Conservation (phyloP, 2,797 vertebrate species). For the Tenualosa thibaudeaui region DNA sequence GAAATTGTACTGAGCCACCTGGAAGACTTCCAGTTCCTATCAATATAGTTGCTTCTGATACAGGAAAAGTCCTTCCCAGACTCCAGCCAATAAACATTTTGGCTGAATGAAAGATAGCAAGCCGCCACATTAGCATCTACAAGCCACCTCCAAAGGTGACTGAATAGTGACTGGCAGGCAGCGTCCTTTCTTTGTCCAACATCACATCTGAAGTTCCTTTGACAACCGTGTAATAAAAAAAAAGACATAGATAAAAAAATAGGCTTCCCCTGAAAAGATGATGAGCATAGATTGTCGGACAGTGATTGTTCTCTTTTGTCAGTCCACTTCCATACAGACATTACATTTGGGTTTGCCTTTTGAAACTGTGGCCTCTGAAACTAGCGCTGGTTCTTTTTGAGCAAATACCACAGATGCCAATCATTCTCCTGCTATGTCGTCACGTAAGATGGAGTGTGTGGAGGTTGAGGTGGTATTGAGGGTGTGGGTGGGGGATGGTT, state of each 20-base stretch:
- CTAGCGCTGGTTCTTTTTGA: background rate
- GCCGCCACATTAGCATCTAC: background rate
- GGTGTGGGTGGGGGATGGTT: too few species aligned
- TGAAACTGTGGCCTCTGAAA: background rate
- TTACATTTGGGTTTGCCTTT: background rate
- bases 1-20: background rate
- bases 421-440: background rate
- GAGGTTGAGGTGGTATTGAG: too few species aligned
- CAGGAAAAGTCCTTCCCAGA: background rate
- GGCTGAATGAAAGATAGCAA: too few species aligned
- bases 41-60: slow-evolving; percentile 21
- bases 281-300: background rate
- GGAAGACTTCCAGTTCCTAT: background rate
- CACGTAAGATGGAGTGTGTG: background rate
- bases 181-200: background rate
- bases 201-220: background rate
- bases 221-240: background rate
- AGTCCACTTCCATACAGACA: background rate
- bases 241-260: background rate
- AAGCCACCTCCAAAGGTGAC: background rate
- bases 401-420: slow-evolving; percentile 18
- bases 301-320: background rate
- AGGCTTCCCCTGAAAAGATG: background rate
- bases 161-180: background rate
- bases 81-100: slow-evolving; percentile 19